Evolutionary conservation across 2,888 invertebrate species (phyloP).

Genomic region (Brachyopa scutellaris): DNA sequence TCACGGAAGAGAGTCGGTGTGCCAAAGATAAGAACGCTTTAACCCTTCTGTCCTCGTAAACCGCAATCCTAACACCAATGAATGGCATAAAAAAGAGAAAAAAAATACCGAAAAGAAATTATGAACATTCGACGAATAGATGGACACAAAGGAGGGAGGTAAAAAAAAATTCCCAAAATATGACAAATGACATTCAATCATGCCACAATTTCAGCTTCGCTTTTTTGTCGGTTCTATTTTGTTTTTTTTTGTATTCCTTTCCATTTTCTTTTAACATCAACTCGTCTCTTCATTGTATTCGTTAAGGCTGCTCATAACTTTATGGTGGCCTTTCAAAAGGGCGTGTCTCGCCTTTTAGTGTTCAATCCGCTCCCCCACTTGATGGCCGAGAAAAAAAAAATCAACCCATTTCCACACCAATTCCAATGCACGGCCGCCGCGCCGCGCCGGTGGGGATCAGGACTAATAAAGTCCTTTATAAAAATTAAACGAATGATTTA

Average conservation of each 20-base stretch:
- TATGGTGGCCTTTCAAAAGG: conserved; percentile 34
- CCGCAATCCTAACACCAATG: conserved; percentile 49
- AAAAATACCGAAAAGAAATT: conserved; percentile 5
- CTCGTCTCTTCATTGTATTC: conserved; percentile 9
- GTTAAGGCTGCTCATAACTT: conserved; percentile 25
- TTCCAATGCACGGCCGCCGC: no score
- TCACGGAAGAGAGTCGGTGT: conserved; percentile 12
- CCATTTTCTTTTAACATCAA: background rate
- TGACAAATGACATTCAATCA: conserved; percentile 82
- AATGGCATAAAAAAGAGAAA: conserved; percentile 10
- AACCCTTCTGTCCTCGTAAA: conserved; percentile 32
- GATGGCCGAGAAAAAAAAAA: background rate
- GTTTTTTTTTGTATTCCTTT: background rate
- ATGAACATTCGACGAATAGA: conserved; percentile 12
- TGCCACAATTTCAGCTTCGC: conserved; percentile 75
- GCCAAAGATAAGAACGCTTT: conserved; percentile 58
- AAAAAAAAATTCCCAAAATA: conserved; percentile 73
- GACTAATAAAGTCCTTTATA: conserved; percentile 68
- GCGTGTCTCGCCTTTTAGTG: conserved; percentile 43
- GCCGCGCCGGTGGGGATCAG: no score
- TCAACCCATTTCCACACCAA: conserved; percentile 13
- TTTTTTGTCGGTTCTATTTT: conserved; percentile 2
- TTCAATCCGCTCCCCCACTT: background rate
- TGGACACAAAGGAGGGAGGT: conserved; percentile 11
- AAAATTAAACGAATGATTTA: conserved; percentile 70